These are phyloP conservation scores for Caenorhabditis becei DNA, from an alignment of 2,888 invertebrate species.

Conservation along the genomic window DNA sequence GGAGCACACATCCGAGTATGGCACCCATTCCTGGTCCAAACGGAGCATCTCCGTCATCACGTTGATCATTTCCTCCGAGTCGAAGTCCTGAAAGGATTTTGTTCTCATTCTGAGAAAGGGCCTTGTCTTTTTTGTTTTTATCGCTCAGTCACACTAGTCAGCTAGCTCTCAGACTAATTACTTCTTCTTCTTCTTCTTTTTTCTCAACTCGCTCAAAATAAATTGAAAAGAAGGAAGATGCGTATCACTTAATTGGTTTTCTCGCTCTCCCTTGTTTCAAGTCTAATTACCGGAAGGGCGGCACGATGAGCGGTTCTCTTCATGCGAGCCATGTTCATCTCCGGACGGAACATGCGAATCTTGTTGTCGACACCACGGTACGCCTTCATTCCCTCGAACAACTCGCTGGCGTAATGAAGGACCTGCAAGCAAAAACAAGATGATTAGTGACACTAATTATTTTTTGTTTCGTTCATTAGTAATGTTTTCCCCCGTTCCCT, in stretches of 20 bases:
- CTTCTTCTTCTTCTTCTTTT: conserved; percentile 29
- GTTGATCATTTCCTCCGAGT: conserved; percentile 89
- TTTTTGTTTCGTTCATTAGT: background rate
- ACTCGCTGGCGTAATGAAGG: conserved; percentile 84
- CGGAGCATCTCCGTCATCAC: conserved; percentile 90
- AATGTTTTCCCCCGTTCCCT: background rate
- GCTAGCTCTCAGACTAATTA: conserved; percentile 36
- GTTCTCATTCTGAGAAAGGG: conserved; percentile 7
- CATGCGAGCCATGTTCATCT: conserved; percentile 95
- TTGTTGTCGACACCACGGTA: conserved; percentile 93
- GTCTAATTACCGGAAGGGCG: conserved; percentile 86
- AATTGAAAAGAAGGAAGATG: conserved; percentile 34
- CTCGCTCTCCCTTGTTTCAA: conserved; percentile 5
- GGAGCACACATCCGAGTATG: conserved; percentile 90
- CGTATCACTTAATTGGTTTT: conserved; percentile 56
- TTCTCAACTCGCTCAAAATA: conserved; percentile 19
- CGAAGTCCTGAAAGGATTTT: conserved; percentile 86
- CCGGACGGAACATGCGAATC: conserved; percentile 95
- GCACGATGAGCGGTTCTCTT: conserved; percentile 89
- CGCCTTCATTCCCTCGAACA: conserved; percentile 98
- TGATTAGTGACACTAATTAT: conserved; percentile 14
- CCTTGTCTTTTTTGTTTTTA: conserved; percentile 8
- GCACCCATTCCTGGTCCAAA: conserved; percentile 98
- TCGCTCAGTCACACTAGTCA: background rate
- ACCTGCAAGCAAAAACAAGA: conserved; percentile 69